Base-by-base conservation (phyloP, 2,888 invertebrate genomes). In the Latheticus oryzae region DNA sequence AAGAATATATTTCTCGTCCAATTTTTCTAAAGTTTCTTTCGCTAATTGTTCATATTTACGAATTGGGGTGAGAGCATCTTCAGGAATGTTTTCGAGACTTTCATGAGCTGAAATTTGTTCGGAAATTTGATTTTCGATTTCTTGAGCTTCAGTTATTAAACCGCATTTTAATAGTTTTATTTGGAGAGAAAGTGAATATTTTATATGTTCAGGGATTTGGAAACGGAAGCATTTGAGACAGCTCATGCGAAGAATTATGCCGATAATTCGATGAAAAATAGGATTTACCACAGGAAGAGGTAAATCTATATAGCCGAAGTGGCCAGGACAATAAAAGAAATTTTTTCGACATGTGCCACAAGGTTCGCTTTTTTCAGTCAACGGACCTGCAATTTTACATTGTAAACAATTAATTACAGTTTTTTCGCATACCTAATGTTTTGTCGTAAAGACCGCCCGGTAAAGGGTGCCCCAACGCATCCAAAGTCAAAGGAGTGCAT, bases 291-390 rank as follows among this genome's bases (percentile, higher is more conserved):
- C 91, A 0, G 94, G 87, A 5, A 97, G 79, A 0, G 94, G 93
- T 1, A 99, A 80, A 64, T 91, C 90, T 61, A 99, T 95, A 74
- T 97, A 94, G 0, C 98, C 98, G 78, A 95, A 89, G 79, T 99
- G 99, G 0, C 99, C 99, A 0, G 90, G 87, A 73, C 97, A 97
- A 60, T 84, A 80, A 3, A 83, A 73, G 32, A 85, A 75, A 9
- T 82, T 83, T 63, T 86, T 84, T 5, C 84, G 83, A 73, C 97
- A 98, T 3, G 95, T 96, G 2, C 80, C 80, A 76, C 97, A 98
- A 0, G 86, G 81, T 58, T 92, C 91, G 67, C 81, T 78, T 37
- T 83, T 78, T 7, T 87, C 86, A 58, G 84, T 83, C 23, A 82
- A 73, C 1, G 89, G 88, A 3, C 87, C 83, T 81, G 62, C 13